Evolutionary conservation across 2,888 invertebrate species (phyloP).

Genomic region (Linnaemya vulpina): DNA sequence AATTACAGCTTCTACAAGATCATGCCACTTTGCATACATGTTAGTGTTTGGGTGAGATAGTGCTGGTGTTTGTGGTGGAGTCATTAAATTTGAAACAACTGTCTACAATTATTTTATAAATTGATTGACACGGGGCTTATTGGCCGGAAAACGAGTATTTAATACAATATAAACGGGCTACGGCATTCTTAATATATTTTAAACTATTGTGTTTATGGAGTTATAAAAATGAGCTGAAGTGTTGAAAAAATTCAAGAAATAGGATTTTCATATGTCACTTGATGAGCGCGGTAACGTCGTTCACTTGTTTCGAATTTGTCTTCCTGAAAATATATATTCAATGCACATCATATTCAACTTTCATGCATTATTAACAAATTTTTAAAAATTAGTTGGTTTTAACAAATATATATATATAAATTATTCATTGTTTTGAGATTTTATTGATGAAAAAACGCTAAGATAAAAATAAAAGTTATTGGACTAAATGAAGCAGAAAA

Average conservation of each 20-base stretch:
- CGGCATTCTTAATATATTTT: neutral
- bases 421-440: too few species aligned
- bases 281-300: neutral
- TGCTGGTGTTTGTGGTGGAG: neutral
- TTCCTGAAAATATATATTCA: too few species aligned
- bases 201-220: conserved; percentile 7
- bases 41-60: neutral
- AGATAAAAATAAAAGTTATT: too few species aligned
- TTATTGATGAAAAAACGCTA: too few species aligned
- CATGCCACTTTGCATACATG: conserved; percentile 18
- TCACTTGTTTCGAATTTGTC: neutral
- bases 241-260: neutral
- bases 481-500: too few species aligned
- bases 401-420: too few species aligned
- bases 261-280: neutral
- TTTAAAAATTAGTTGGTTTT: too few species aligned
- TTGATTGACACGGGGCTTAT: conserved; percentile 58
- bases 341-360: too few species aligned
- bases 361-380: too few species aligned
- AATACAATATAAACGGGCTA: neutral
- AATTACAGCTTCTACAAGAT: neutral
- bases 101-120: conserved; percentile 63
- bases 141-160: conserved; percentile 15
- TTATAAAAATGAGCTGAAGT: neutral
- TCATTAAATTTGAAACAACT: conserved; percentile 62